Evolutionary conservation across 2,888 invertebrate species (phyloP), one percentile per base, ranked within the genome.

Genomic region (Gymnoscelis rufifasciata): DNA sequence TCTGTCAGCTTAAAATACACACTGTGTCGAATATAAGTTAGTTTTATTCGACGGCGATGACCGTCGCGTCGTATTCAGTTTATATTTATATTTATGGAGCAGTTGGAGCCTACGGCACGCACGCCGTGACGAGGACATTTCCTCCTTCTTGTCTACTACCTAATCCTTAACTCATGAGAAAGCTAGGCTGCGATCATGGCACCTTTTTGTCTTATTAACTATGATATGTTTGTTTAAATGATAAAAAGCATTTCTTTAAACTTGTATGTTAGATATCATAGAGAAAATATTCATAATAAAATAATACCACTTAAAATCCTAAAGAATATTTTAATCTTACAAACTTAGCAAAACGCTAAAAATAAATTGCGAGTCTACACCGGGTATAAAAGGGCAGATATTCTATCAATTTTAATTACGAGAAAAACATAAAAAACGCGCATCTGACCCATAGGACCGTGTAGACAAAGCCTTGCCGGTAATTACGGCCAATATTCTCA

Each of bases 111-210:
- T 42, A 42, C 38, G 30, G 39, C 53, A 54, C 54, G 54, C 50
- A 45, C 54, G 28, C 49, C 54, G 48, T 52, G 54, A 57, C 31
- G 47, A 43, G 27, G 40, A 24, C 45, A 52, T 54, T 58, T 58
- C 57, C 57, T 51, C 27, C 48, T 52, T 47, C 52, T 48, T 52
- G 30, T 36, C 45, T 5, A 19, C 3, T 19, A 19, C 5, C 19
- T 19, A 19, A 56, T 56, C 52, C 52, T 57, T 51, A 37, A 52
- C 57, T 51, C 54, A 57, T 51, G 39, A 51, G 47, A 43, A 26
- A 37, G 29, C 41, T 23, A 50, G 39, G 50, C 38, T 45, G 6
- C 27, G 42, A 33, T 41, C 38, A 41, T 44, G 14, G 29, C 2
- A 19, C 2, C 19, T 3, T 19, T 19, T 19, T 3, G 2, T 19